Base-by-base conservation (phyloP, 2,113 vertebrate species). In the Hippocampus zosterae region DNA sequence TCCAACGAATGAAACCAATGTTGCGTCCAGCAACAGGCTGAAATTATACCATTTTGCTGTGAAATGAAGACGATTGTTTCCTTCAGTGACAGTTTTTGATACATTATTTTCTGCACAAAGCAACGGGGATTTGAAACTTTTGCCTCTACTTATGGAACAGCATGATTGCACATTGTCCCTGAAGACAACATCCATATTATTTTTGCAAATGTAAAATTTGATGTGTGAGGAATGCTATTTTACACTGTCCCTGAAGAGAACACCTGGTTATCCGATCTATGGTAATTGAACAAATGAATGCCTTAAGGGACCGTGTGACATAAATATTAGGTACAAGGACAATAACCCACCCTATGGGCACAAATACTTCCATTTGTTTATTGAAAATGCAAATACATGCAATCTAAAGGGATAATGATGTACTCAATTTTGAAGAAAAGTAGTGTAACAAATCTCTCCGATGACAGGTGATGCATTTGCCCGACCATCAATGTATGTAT, bases 401-500 rank as follows among this genome's bases (percentile, higher is more conserved):
- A 18, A 2, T 46, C 18, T 46, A 27, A 65, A 65, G 16, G 7
- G 19, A 63, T n/a, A 63, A 9, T 42, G 44, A 64, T 5, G 13
- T 19, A 63, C 11, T 27, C 10, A n/a, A 63, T 25, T 65, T 65
- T 16, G 18, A 44, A 46, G n/a, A 4, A 5, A 19, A 68, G 63
- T n/a, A 65, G 25, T 72, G 86, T 84, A 88, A 89, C 82, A 77
- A 73, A 79, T 68, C 65, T 84, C 76, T 73, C 76, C 23, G 48
- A 69, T 64, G 57, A 76, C 11, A 64, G 42, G 48, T 64, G 53
- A 53, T 10, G 67, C 44, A 73, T 70, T 62, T 60, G 56, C 56
- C 64, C 44, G 55, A 55, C 15, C n/a, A 10, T 33, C 57, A 27
- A 27, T 2, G 25, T 27, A 27, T 2, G 25, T 27, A 27, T 27